A percentile compares a stretch with the other conserved stretches of the same genome.
These are phyloP conservation scores for Tragelaphus eurycerus DNA, from an alignment of 2,797 vertebrate species.

Conservation along the genomic window DNA sequence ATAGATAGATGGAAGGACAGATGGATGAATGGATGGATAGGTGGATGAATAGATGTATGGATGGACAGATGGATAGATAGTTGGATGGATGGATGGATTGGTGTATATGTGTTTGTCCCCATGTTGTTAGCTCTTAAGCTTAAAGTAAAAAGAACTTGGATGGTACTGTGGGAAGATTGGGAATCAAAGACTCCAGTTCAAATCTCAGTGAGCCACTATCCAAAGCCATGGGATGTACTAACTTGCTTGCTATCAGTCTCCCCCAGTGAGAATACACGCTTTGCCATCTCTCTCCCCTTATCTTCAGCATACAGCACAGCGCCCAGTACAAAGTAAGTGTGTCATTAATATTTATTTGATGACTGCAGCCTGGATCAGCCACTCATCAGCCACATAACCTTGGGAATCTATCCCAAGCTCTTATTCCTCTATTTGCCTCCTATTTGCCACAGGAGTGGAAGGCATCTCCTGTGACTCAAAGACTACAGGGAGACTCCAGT, in stretches of 20 bases:
- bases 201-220: not conserved
- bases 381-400: not conserved
- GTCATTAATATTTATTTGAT: not conserved
- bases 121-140: not conserved
- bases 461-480: not conserved
- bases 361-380: not conserved
- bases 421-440: not conserved
- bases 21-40: too few relatives aligned
- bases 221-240: not conserved
- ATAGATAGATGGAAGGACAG: rapidly evolving
- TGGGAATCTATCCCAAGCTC: not conserved
- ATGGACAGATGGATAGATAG: rapidly evolving
- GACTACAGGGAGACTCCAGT: rapidly evolving
- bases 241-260: not conserved
- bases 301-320: not conserved
- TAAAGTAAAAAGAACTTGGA: not conserved
- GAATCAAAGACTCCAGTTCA: not conserved
- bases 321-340: rapidly evolving
- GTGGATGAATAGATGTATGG: rapidly evolving
- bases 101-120: not conserved
- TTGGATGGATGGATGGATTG: too few relatives aligned
- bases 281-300: not conserved
- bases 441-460: not conserved
- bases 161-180: not conserved
- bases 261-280: not conserved